Base-by-base conservation (phyloP, 1,140 invertebrate genomes). In the Drosophila serrata region DNA sequence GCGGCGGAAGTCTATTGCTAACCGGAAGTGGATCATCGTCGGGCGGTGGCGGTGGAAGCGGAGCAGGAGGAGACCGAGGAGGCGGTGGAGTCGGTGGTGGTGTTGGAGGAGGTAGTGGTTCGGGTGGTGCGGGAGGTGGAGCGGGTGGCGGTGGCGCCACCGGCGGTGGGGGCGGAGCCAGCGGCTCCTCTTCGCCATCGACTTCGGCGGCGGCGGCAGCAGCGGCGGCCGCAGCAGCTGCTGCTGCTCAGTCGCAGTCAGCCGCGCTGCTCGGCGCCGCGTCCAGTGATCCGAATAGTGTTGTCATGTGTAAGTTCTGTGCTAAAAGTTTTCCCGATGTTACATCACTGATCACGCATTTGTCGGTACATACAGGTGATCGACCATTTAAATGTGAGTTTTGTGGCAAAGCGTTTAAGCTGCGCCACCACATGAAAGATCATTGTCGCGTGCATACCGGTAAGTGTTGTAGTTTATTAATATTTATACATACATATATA, bases 361-460 rank as follows among this genome's bases (percentile, higher is more conserved):
- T 97, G 90, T 97, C 97, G 22, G 96, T 96, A 55, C 97, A 98
- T 93, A 98, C 97, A 55, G 97, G 97, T 61, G 97, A 98, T 91
- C 93, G 96, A 82, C 97, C 97, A 40, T 97, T 97, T 93, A 97
- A 97, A 93, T 98, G 97, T 94, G 97, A 97, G 93, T 97, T 97
- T 94, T 97, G 97, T 93, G 97, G 97, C 61, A 97, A 97, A 93
- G 96, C 97, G 68, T 98, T 98, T 94, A 98, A 98, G 92, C 93
- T 97, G 76, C 94, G 97, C 48, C 97, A 98, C 92, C 97, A 98
- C 93, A 97, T 98, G 97, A 98, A 97, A 93, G 97, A 98, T 93
- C 97, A 98, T 93, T 97, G 97, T 93, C 95, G 97, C 85, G 97
- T 98, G 57, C 97, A 98, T 93, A 98, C 97, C 80, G 97, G 94